Evolutionary conservation across 23 tunicate species (phyloP).

Genomic region (Trididemnum clinides): DNA sequence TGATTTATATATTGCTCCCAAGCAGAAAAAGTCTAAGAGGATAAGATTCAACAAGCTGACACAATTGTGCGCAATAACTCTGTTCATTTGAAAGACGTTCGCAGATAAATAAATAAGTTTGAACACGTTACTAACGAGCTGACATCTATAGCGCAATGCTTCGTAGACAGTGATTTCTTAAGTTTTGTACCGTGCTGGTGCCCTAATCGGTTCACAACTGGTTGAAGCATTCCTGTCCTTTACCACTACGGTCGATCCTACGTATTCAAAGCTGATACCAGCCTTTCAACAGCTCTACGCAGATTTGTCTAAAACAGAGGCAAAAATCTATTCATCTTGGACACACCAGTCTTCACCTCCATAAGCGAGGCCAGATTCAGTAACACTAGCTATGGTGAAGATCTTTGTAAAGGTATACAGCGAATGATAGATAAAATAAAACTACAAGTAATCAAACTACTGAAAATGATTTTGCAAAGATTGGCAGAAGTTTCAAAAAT

Average conservation of each 20-base stretch:
- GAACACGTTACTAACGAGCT: background rate
- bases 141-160: background rate
- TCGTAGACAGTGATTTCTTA: background rate
- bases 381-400: too few species aligned
- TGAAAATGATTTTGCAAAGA: background rate
- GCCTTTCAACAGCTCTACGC: background rate
- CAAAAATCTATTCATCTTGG: background rate
- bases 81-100: background rate
- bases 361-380: background rate
- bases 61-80: background rate
- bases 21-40: background rate
- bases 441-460: too few species aligned
- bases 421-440: too few species aligned
- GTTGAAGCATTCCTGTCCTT: background rate
- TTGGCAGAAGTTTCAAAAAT: too few species aligned
- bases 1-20: background rate
- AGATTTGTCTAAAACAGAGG: background rate
- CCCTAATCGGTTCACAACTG: background rate
- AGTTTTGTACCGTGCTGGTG: background rate
- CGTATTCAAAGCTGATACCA: background rate
- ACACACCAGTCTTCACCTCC: background rate
- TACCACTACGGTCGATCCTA: background rate
- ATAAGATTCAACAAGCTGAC: background rate
- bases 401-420: too few species aligned
- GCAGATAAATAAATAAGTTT: background rate